Base-by-base conservation (phyloP, 1,140 invertebrate genomes). In the Colletes latitarsis region DNA sequence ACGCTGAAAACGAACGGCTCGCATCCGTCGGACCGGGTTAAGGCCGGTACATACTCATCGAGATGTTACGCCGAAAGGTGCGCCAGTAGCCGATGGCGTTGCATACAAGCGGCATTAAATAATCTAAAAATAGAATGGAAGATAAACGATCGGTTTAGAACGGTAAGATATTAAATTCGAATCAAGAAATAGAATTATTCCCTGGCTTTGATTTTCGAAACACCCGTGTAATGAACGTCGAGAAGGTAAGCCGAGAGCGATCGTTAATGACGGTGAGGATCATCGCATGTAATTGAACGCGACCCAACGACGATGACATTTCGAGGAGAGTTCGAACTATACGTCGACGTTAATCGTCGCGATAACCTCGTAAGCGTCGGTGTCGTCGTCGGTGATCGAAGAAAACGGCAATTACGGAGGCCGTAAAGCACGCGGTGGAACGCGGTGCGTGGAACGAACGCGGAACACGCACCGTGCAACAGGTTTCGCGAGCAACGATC, bases 21-120 rank as follows among this genome's bases (percentile, higher is more conserved):
- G 62, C 77, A 49, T 46, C 60, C 60, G 77, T 62, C 75, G n/a
- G 49, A 78, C 69, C 78, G 83, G 78, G 82, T 87, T 82, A 75
- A 87, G 77, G 81, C 63, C 81, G 74, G 0, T 63, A 43, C 43
- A 43, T 43, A 21, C 55, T 82, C 49, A 68, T 78, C 43, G 79
- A 76, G 75, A 49, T 55, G 75, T 69, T 63, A 68, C 30, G 15
- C 14, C 76, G 66, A 60, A 63, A 82, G 69, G 57, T 58, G 55
- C 49, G 83, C 68, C 63, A 55, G 49, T 82, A 46, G 70, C 60
- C 43, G 66, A 19, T 62, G 62, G 46, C 8, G 71, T 82, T 58
- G 60, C 68, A 62, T 60, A 68, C 76, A 77, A 55, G 8, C 53
- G 46, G 3, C 39, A 57, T 68, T 70, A 46, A 30, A 30, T 30